A percentile compares a stretch with the other conserved stretches of the same genome.
These are phyloP conservation scores for Apamea monoglypha DNA, from an alignment of 2,888 invertebrate genomes.

Conservation along the genomic window DNA sequence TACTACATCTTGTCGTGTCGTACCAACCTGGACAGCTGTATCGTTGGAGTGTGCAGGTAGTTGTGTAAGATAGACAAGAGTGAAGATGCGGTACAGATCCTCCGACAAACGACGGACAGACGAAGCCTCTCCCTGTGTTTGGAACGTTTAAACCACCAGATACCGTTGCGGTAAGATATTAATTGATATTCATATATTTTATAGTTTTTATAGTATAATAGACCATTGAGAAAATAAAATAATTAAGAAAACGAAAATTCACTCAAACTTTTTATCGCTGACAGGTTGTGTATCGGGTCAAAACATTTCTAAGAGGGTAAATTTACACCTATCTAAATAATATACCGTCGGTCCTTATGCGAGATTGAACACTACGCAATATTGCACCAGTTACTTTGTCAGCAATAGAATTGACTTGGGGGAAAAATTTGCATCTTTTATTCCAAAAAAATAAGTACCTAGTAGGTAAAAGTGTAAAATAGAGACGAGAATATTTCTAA, in stretches of 20 bases:
- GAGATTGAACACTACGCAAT: slow-evolving; percentile 27
- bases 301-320: slow-evolving; percentile 49
- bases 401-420: slow-evolving; percentile 19
- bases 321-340: slow-evolving; percentile 72
- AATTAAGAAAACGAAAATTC: no score
- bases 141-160: neutral
- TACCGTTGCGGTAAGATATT: neutral
- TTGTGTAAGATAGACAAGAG: neutral
- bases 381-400: slow-evolving; percentile 21
- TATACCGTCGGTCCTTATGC: slow-evolving; percentile 52
- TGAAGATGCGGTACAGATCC: neutral
- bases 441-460: neutral
- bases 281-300: slow-evolving; percentile 3
- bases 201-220: neutral
- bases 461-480: no score
- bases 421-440: neutral
- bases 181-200: neutral
- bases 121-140: neutral
- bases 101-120: no score
- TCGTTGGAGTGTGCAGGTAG: neutral
- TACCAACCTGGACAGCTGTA: neutral
- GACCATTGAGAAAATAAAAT: no score
- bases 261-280: neutral
- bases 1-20: neutral
- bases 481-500: no score